Conservation (phyloP, 2,888 invertebrate species). For the Leptarthrus brevirostris region DNA sequence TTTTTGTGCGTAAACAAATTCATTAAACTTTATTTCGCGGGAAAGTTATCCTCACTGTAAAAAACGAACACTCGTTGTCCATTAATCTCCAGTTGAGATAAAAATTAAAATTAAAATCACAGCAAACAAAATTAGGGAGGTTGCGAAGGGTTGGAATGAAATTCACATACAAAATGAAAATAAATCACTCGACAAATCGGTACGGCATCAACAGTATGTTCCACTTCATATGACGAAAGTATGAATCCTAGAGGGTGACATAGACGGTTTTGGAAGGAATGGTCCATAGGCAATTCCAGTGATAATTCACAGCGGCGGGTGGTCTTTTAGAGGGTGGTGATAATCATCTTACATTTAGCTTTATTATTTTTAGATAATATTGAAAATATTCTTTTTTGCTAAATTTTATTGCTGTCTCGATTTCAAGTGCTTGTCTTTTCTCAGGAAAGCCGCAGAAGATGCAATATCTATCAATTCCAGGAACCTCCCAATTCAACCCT, state of each 20-base stretch:
- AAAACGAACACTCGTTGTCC: slow-evolving; percentile 21
- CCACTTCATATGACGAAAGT: slow-evolving; percentile 48
- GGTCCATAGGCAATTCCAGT: slow-evolving; percentile 49
- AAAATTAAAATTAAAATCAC: slow-evolving; percentile 43
- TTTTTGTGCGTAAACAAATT: slow-evolving; percentile 40
- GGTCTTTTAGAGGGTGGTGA: slow-evolving; percentile 36
- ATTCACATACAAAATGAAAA: slow-evolving; percentile 52
- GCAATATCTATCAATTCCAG: background rate
- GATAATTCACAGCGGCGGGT: slow-evolving; percentile 56
- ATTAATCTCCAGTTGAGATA: slow-evolving; percentile 49
- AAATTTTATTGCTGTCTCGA: background rate
- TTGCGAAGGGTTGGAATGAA: slow-evolving; percentile 46
- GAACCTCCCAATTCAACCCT: background rate
- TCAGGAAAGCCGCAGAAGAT: background rate
- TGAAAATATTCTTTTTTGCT: slow-evolving; percentile 13
- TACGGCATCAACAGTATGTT: slow-evolving; percentile 55
- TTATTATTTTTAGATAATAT: background rate
- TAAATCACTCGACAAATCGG: slow-evolving; percentile 53
- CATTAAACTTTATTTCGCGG: slow-evolving; percentile 39
- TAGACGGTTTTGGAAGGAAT: background rate
- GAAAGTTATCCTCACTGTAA: background rate
- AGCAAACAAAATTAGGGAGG: background rate
- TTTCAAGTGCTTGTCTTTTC: background rate
- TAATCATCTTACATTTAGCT: slow-evolving; percentile 1
- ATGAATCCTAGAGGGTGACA: background rate